Percentiles rank a stretch among this genome's conserved stretches.
Evolutionary conservation across 1,140 invertebrate species (phyloP).

Genomic region (Monomorium pharaonis): DNA sequence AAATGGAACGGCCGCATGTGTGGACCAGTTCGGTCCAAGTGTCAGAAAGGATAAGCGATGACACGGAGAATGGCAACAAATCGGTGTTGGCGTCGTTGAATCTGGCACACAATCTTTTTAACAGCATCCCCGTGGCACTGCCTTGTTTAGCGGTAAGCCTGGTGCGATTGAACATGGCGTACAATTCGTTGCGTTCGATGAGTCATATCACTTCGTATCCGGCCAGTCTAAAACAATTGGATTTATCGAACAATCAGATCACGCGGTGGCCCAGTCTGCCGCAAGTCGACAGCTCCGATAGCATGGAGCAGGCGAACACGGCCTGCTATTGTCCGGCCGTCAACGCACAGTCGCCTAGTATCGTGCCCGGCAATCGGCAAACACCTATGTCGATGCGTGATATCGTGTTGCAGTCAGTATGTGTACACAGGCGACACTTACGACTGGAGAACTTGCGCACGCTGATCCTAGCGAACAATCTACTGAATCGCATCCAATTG

Average conservation of each 20-base stretch:
- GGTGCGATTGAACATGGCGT: constrained; percentile 95
- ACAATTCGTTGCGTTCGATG: constrained; percentile 94
- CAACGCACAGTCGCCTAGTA: constrained; percentile 81
- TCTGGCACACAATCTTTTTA: constrained; percentile 96
- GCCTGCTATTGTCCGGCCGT: constrained; percentile 88
- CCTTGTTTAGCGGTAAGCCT: constrained; percentile 95
- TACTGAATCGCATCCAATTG: constrained; percentile 91
- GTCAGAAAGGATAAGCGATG: constrained; percentile 87
- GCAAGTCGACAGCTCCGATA: constrained; percentile 88
- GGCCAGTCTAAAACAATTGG: constrained; percentile 94
- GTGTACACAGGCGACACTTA: constrained; percentile 93
- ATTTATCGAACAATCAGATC: constrained; percentile 97
- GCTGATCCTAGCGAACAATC: constrained; percentile 94
- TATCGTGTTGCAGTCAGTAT: constrained; percentile 92
- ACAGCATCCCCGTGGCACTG: constrained; percentile 93
- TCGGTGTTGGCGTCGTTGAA: constrained; percentile 92
- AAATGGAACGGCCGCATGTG: constrained; percentile 89
- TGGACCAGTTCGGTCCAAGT: constrained; percentile 90
- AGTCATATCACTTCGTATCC: constrained; percentile 96
- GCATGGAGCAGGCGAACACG: constrained; percentile 87
- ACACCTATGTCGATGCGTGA: constrained; percentile 88
- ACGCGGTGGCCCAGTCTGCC: constrained; percentile 94
- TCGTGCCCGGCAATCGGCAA: constrained; percentile 79
- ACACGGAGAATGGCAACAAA: constrained; percentile 80
- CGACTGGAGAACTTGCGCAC: constrained; percentile 93